These are phyloP conservation scores for Cecidostiba fungosa DNA, from an alignment of 2,888 invertebrate genomes.

Conservation along the genomic window DNA sequence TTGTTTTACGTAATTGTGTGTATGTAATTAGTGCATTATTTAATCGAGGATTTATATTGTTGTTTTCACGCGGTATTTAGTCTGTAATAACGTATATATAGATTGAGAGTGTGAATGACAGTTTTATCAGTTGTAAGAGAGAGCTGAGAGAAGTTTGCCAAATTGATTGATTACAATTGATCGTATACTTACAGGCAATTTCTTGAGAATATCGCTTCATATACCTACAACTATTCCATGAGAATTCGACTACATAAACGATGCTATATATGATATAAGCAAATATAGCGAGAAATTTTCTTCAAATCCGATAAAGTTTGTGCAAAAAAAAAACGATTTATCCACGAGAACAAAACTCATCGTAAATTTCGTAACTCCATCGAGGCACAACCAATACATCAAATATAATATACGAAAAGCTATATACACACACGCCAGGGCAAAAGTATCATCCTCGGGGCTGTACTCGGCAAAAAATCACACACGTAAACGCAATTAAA, in stretches of 20 bases:
- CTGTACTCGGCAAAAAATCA: background rate
- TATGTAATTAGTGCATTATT: background rate
- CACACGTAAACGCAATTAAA: conserved; percentile 39
- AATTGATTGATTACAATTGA: conserved; percentile 8
- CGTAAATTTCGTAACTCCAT: background rate
- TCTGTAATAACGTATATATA: background rate
- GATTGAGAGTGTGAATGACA: background rate
- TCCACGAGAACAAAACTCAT: background rate
- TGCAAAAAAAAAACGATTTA: too few relatives aligned
- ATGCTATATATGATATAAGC: too few relatives aligned
- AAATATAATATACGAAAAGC: background rate
- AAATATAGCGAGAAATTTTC: too few relatives aligned
- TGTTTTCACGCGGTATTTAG: background rate
- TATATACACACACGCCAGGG: background rate
- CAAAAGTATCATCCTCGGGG: background rate
- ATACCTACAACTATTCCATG: too few relatives aligned
- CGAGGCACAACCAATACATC: background rate
- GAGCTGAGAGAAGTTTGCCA: background rate
- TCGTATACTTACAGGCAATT: background rate
- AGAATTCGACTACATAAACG: too few relatives aligned
- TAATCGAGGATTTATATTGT: background rate
- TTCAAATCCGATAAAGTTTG: too few relatives aligned
- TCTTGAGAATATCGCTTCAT: too few relatives aligned
- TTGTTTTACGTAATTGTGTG: background rate
- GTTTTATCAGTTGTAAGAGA: background rate